Evolutionary conservation across 2,113 vertebrate species (phyloP).

Genomic region (Gopherus evgoodei): DNA sequence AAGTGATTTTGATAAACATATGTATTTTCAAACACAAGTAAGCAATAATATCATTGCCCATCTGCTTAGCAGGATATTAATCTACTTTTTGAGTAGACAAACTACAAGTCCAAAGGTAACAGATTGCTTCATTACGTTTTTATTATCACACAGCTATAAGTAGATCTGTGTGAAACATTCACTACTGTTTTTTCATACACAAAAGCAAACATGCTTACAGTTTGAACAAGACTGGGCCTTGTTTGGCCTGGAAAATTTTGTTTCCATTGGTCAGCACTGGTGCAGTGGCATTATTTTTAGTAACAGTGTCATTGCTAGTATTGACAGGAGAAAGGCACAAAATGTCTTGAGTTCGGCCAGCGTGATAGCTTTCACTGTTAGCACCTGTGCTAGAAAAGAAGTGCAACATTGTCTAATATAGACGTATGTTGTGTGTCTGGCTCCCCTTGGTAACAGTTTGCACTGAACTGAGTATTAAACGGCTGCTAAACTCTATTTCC

Average conservation of each 20-base stretch:
- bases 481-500: background rate
- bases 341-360: background rate
- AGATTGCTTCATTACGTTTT: too few species aligned
- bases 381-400: background rate
- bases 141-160: background rate
- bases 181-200: background rate
- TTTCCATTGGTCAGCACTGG: background rate
- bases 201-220: background rate
- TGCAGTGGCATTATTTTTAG: background rate
- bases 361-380: background rate
- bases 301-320: background rate
- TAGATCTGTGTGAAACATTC: background rate
- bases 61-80: background rate
- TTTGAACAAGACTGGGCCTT: background rate
- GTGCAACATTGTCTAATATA: background rate
- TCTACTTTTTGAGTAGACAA: background rate
- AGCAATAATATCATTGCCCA: background rate
- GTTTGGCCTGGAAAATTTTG: background rate
- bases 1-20: background rate
- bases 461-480: background rate
- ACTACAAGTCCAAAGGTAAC: constrained; percentile 32
- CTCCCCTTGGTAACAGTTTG: background rate
- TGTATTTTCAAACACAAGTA: background rate
- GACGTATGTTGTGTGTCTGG: background rate
- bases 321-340: too few species aligned